These are phyloP conservation scores for Junonia oenone DNA, from an alignment of 2,888 invertebrate species.

Conservation along the genomic window DNA sequence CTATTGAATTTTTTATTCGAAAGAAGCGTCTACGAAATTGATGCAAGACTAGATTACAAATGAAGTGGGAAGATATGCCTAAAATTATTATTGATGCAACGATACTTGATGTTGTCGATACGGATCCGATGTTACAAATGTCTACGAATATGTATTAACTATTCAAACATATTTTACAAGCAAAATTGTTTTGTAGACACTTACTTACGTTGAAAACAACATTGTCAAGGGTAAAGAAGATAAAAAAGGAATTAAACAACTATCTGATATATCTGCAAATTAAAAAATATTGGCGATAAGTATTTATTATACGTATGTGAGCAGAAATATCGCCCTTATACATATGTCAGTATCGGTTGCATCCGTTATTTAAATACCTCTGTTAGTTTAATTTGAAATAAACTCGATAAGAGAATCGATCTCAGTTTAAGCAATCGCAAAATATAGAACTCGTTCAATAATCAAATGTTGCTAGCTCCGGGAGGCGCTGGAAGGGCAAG, in stretches of 20 bases:
- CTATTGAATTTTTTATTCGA: background rate
- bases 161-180: background rate
- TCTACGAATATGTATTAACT: background rate
- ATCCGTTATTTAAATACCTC: constrained; percentile 35
- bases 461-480: constrained; percentile 66
- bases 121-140: background rate
- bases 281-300: background rate
- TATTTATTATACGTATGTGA: background rate
- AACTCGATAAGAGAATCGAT: constrained; percentile 57
- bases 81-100: background rate
- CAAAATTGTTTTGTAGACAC: background rate
- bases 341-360: background rate
- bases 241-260: background rate
- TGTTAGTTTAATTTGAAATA: constrained; percentile 47
- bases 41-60: background rate
- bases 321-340: background rate
- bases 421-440: constrained; percentile 50
- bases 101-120: background rate
- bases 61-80: background rate
- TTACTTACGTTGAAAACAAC: background rate
- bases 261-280: background rate
- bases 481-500: background rate
- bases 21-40: background rate
- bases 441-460: constrained; percentile 31
- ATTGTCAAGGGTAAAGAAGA: background rate